Evolutionary conservation across 2,888 invertebrate species (phyloP), one percentile per base, ranked within the genome.

Genomic region (Calephelis perditalis): DNA sequence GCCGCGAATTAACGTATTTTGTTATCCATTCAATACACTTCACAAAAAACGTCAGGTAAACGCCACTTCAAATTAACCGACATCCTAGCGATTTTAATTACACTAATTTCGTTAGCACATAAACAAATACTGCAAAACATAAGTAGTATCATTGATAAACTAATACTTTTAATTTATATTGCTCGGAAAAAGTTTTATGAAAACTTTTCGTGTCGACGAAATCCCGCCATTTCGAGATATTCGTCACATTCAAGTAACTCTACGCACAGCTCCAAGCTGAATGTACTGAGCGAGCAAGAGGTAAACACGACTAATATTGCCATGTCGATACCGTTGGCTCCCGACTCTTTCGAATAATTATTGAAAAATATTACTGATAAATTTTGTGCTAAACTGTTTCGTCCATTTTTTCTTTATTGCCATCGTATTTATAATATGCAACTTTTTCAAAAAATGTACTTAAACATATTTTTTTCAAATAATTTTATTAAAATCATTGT

Each of bases 11-110:
- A 82, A 82, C 78, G 77, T 84, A 83, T 85, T 84, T 82, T 84
- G 77, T 77, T 82, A 84, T 84, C 77, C 87, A 88, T 88, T 87
- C 84, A 90, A 83, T 82, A 86, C 90, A 84, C 78, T 78, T 78
- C 89, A 89, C 88, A 90, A 89, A 89, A 89, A 89, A 89, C 85
- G 88, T 81, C 90, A 90, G 89, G 89, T 90, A 90, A 88, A 88
- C 83, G 87, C 86, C 89, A 88, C 90, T 90, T 90, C 84, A 85
- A 89, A 89, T 84, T 86, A 88, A 89, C 90, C 82, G 88, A 86
- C 89, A 90, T 89, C 85, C 81, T 86, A 82, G 81, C 82, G 81
- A 79, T 78, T 81, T 75, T 82, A 83, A 81, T 86, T 84, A 83
- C 82, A 86, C 86, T 78, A 71, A 6, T 52, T 35, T 52, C 7